These are phyloP conservation scores for Thereva nobilitata DNA, from an alignment of 2,888 invertebrate genomes.

Conservation along the genomic window DNA sequence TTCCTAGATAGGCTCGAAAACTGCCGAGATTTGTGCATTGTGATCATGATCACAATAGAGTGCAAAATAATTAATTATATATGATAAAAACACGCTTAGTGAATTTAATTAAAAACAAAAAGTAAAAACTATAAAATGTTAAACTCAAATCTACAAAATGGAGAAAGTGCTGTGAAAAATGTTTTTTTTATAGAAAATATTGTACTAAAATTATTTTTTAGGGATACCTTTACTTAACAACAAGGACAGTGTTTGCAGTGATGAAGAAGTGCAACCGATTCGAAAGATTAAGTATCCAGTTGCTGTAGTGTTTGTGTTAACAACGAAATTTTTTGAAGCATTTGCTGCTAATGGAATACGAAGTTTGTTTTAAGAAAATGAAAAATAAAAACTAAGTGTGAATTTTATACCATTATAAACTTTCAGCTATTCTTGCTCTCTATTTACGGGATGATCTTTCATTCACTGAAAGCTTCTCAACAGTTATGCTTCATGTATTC, in stretches of 20 bases:
- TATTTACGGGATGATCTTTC: slow-evolving; percentile 64
- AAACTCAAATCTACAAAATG: slow-evolving; percentile 20
- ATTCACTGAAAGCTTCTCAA: slow-evolving; percentile 61
- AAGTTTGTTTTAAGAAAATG: slow-evolving; percentile 49
- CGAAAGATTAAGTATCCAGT: slow-evolving; percentile 49
- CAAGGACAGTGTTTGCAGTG: neutral
- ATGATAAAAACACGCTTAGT: no score
- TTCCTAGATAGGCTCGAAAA: no score
- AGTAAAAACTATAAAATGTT: slow-evolving; percentile 23
- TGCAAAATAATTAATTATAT: no score
- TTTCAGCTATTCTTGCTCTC: slow-evolving; percentile 65
- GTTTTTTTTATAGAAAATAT: neutral
- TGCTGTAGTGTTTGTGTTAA: slow-evolving; percentile 54
- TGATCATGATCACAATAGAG: no score
- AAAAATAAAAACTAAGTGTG: neutral
- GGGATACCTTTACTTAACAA: slow-evolving; percentile 1
- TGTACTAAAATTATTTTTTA: neutral
- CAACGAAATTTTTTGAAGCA: slow-evolving; percentile 57
- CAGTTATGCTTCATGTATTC: slow-evolving; percentile 65
- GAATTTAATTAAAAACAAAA: no score
- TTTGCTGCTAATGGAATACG: slow-evolving; percentile 58
- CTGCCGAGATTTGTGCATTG: no score
- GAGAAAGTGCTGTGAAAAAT: slow-evolving; percentile 24
- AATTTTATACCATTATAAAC: slow-evolving; percentile 42
- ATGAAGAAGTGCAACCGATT: neutral